A percentile compares a stretch with the other conserved stretches of the same genome.
phyloP scores from a whole-genome alignment of 2,797 vertebrate genomes.

The Alosa sapidissima region DNA sequence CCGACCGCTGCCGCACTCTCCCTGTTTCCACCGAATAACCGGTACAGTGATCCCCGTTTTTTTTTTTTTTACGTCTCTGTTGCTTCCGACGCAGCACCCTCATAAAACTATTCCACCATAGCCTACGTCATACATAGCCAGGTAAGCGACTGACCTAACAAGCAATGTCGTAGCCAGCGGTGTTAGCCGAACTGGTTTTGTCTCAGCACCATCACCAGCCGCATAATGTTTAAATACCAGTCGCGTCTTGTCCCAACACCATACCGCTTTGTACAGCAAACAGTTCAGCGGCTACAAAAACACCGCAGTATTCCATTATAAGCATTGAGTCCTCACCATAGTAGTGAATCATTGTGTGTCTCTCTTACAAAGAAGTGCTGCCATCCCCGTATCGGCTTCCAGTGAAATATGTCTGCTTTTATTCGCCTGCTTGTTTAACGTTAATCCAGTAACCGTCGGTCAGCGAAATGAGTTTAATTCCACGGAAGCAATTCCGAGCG shows the following conservation, averaged over 20 bases:
- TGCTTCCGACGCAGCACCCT: slow-evolving; percentile 46
- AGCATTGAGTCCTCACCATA: slow-evolving; percentile 6
- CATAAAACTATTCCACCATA: slow-evolving; percentile 24
- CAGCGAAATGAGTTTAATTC: slow-evolving; percentile 24
- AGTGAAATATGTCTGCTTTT: background rate
- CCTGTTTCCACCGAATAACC: slow-evolving; percentile 56
- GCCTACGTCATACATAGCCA: background rate
- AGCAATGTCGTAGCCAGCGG: background rate
- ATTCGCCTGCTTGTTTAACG: slow-evolving; percentile 11
- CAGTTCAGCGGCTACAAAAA: slow-evolving; percentile 1
- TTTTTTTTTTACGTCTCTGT: slow-evolving; percentile 38
- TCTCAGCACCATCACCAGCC: background rate
- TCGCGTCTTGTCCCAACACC: background rate
- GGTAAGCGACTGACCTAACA: background rate
- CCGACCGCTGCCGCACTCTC: slow-evolving; percentile 68
- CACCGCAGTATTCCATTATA: background rate
- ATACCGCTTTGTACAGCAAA: background rate
- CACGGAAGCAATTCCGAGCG: slow-evolving; percentile 9
- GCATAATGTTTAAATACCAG: slow-evolving; percentile 4
- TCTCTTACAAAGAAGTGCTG: slow-evolving; percentile 8
- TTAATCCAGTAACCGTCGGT: slow-evolving; percentile 8
- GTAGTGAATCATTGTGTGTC: slow-evolving; percentile 25
- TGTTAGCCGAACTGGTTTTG: background rate
- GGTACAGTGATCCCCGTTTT: slow-evolving; percentile 38
- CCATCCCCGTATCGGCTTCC: slow-evolving; percentile 8